Conservation (phyloP, 1,140 invertebrate species). For the Parapsyche elsis region DNA sequence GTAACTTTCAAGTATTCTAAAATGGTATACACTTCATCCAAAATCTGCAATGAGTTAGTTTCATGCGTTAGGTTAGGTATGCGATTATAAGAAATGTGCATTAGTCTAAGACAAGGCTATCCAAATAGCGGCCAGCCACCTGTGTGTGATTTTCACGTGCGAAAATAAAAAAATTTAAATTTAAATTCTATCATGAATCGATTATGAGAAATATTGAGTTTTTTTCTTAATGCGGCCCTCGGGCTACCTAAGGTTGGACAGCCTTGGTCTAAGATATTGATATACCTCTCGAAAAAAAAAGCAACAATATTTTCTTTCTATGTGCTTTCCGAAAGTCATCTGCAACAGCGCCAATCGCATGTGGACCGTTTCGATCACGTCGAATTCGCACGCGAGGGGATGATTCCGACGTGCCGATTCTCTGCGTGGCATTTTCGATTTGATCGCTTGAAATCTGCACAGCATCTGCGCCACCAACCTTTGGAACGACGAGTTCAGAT, state of each 20-base stretch:
- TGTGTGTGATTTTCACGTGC: no score
- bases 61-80: no score
- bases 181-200: no score
- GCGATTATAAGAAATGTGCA: no score
- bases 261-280: no score
- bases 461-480: slow-evolving; percentile 82
- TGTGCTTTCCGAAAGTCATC: slow-evolving; percentile 92
- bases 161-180: no score
- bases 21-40: slow-evolving; percentile 83
- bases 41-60: no score
- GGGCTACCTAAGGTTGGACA: no score
- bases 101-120: no score
- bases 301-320: slow-evolving; percentile 88
- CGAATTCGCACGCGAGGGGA: slow-evolving; percentile 85
- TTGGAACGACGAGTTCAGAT: slow-evolving; percentile 86
- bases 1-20: slow-evolving; percentile 85
- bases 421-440: slow-evolving; percentile 88
- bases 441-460: slow-evolving; percentile 83
- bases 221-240: no score
- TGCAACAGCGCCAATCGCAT: slow-evolving; percentile 87
- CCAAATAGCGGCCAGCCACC: no score
- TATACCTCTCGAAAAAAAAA: slow-evolving; percentile 91
- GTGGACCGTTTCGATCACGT: slow-evolving; percentile 89
- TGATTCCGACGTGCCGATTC: slow-evolving; percentile 87
- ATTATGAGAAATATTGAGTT: no score